These are phyloP conservation scores for Tyria jacobaeae DNA, from an alignment of 2,888 invertebrate species.

Conservation along the genomic window DNA sequence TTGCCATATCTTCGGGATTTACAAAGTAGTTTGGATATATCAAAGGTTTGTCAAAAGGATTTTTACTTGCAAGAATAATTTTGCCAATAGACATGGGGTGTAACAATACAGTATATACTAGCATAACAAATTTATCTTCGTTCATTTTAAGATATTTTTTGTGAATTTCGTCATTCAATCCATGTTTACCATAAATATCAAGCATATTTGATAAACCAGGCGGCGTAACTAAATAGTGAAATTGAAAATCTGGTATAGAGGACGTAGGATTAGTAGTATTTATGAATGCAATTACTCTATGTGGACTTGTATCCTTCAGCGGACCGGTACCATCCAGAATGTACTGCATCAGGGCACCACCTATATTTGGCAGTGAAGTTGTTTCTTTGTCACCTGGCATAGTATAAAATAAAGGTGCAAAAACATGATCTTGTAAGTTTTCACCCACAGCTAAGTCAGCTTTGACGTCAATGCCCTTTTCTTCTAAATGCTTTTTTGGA, in stretches of 20 bases:
- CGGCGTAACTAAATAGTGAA: constrained; percentile 65
- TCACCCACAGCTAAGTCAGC: constrained; percentile 81
- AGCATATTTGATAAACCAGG: constrained; percentile 60
- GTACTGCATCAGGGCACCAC: constrained; percentile 74
- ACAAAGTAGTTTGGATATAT: constrained; percentile 87
- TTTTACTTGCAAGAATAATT: constrained; percentile 88
- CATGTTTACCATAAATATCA: constrained; percentile 61
- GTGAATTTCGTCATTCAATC: constrained; percentile 56
- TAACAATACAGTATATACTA: constrained; percentile 87
- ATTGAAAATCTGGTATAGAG: constrained; percentile 65
- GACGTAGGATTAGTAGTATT: constrained; percentile 66
- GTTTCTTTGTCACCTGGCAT: constrained; percentile 59
- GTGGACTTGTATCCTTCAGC: constrained; percentile 74
- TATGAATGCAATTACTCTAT: constrained; percentile 65
- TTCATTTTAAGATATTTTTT: constrained; percentile 59
- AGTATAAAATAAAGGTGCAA: constrained; percentile 68
- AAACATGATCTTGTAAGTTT: constrained; percentile 84
- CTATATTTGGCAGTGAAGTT: constrained; percentile 56
- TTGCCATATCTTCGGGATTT: constrained; percentile 82
- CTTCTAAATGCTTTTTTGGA: constrained; percentile 71
- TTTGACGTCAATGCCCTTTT: constrained; percentile 70
- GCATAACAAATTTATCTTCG: constrained; percentile 64
- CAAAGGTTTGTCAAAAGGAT: constrained; percentile 90
- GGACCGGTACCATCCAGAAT: constrained; percentile 79
- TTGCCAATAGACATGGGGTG: constrained; percentile 90